phyloP scores from a whole-genome alignment of 1,140 invertebrate species.

The Drosophila santomea region DNA sequence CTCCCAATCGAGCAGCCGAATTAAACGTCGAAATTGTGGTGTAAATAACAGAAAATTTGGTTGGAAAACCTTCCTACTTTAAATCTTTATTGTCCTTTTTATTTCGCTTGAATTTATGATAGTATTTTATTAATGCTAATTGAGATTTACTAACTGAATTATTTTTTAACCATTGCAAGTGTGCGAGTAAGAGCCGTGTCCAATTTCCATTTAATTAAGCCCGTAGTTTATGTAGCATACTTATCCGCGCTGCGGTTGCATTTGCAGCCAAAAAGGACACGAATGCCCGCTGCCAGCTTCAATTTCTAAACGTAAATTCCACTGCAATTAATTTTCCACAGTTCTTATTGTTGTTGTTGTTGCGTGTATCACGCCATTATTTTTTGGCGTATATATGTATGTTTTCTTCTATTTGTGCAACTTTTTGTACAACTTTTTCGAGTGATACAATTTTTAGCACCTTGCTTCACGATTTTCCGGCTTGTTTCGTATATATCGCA shows the following conservation, averaged over 20 bases:
- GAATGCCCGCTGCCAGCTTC: slow-evolving; percentile 15
- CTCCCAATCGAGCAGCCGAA: slow-evolving; percentile 5
- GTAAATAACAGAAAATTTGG: slow-evolving; percentile 8
- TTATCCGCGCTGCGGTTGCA: slow-evolving; percentile 47
- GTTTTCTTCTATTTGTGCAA: slow-evolving; percentile 31
- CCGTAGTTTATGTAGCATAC: slow-evolving; percentile 44
- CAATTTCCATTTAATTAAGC: slow-evolving; percentile 33
- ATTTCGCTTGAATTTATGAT: neutral
- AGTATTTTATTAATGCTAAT: too few species aligned
- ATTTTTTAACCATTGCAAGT: too few species aligned
- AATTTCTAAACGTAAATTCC: slow-evolving; percentile 66
- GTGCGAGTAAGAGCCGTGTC: neutral
- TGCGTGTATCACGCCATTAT: slow-evolving; percentile 70
- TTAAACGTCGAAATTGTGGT: neutral
- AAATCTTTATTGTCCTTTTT: too few species aligned
- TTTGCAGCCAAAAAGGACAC: slow-evolving; percentile 19
- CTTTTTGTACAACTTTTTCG: slow-evolving; percentile 27
- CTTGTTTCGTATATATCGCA: slow-evolving; percentile 22
- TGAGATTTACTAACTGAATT: neutral
- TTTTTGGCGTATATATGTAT: slow-evolving; percentile 17
- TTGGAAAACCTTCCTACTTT: too few species aligned
- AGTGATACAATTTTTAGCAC: slow-evolving; percentile 70
- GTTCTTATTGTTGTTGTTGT: slow-evolving; percentile 16
- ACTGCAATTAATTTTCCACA: slow-evolving; percentile 60
- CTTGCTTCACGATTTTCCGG: slow-evolving; percentile 31